Base-by-base conservation (phyloP, 2,797 vertebrate genomes). In the Alfaro cultratus region DNA sequence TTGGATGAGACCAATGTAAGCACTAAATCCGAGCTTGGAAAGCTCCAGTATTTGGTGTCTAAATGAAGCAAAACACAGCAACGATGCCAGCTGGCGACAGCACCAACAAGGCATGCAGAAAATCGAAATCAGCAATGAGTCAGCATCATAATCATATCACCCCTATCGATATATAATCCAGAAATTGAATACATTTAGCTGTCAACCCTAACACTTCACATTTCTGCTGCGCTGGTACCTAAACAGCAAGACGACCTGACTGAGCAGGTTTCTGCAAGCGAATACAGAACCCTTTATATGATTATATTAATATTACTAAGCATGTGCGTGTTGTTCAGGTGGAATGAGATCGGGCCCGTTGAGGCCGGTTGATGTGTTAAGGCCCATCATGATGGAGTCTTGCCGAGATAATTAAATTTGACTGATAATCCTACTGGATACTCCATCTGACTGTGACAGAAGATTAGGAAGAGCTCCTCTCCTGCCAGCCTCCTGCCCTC, bases 341-440 rank as follows among this genome's bases (percentile, higher is more conserved):
- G 85, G 74, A 88, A 85, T 82, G 79, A 85, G 85, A 93, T 87
- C 85, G 0, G 46, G 67, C 74, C 82, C 80, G 82, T 89, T 89
- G 88, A 76, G 85, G 84, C 83, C 81, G 88, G 82, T 83, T 87
- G 87, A 91, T 86, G 81, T 34, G 87, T 88, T 90, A 89, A 91
- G 87, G 81, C 82, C 92, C 88, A 92, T 94, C 87, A 88, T 92
- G 88, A 94, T 88, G 87, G 93, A 92, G 88, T 81, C 89, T 88
- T 88, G 90, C 87, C 34, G 55, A 79, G 83, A 88, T 95, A 92
- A 94, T 94, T 94, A 90, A 85, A 95, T 94, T 93, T 94, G 90
- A 92, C 90, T 87, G 90, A 91, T 95, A 94, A 95, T 94, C 92
- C 93, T 91, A 92, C 93, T 92, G 93, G 90, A 92, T 91, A 89